Percentiles rank a stretch among this genome's conserved stretches.
These are phyloP conservation scores for Hycleus cichorii DNA, from an alignment of 1,140 invertebrate genomes.

Conservation along the genomic window DNA sequence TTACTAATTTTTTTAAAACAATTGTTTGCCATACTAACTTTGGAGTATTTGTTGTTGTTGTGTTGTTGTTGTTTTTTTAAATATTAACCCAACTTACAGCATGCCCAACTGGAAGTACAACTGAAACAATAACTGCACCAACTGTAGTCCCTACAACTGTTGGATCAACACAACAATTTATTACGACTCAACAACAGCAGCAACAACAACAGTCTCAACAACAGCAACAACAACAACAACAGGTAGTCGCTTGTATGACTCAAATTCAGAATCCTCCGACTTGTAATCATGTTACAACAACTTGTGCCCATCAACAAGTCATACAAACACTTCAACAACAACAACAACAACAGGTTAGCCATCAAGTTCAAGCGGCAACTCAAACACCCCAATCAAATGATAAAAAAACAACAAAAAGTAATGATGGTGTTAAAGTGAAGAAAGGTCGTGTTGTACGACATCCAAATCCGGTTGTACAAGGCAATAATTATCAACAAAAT, in stretches of 20 bases:
- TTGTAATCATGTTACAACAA: constrained; percentile 24
- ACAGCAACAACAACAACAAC: neutral
- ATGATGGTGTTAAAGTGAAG: constrained; percentile 40
- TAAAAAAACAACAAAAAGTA: constrained; percentile 20
- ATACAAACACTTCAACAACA: constrained; percentile 34
- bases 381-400: constrained; percentile 40
- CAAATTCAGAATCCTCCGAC: constrained; percentile 2
- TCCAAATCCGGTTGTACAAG: constrained; percentile 25
- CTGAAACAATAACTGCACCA: constrained; percentile 25
- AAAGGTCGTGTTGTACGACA: constrained; percentile 32
- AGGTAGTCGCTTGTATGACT: neutral
- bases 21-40: too few relatives aligned
- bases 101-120: constrained; percentile 26
- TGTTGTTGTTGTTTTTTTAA: neutral
- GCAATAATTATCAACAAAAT: constrained; percentile 26
- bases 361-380: constrained; percentile 54
- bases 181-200: neutral
- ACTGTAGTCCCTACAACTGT: constrained; percentile 24
- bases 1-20: neutral
- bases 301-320: constrained; percentile 30
- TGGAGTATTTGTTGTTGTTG: too few relatives aligned
- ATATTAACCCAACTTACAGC: constrained; percentile 21
- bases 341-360: constrained; percentile 31
- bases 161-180: constrained; percentile 9
- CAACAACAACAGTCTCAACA: neutral